phyloP scores from a whole-genome alignment of 2,113 vertebrate species.

The Gymnocephalus cernua region DNA sequence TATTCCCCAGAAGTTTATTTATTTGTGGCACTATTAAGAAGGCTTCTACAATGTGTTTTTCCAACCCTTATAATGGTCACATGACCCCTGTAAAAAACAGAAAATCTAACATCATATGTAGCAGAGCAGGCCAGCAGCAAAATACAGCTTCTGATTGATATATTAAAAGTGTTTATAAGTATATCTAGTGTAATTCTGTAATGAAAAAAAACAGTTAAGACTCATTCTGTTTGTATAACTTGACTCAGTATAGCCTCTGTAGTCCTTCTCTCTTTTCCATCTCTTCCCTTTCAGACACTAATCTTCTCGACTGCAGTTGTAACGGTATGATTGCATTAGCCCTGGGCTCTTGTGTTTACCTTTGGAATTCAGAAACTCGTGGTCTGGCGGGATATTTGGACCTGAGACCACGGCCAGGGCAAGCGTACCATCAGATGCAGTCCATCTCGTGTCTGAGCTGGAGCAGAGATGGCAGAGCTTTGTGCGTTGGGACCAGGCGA shows the following conservation, averaged over 20 bases:
- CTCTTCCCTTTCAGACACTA: conserved; percentile 81
- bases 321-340: conserved; percentile 82
- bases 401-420: conserved; percentile 38
- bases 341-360: conserved; percentile 77
- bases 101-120: too few relatives aligned
- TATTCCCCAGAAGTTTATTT: too few relatives aligned
- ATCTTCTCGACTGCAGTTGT: conserved; percentile 84
- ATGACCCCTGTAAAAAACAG: too few relatives aligned
- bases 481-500: conserved; percentile 85
- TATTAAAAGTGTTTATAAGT: too few relatives aligned
- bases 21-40: too few relatives aligned
- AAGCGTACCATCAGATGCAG: neutral
- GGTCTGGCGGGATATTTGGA: conserved; percentile 65
- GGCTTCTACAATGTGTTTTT: too few relatives aligned
- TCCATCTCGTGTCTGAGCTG: conserved; percentile 84
- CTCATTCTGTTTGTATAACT: too few relatives aligned
- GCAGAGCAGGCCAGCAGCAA: too few relatives aligned
- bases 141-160: too few relatives aligned
- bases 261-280: conserved; percentile 10
- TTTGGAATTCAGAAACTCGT: conserved; percentile 82
- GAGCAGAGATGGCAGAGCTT: conserved; percentile 78
- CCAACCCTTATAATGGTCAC: too few relatives aligned
- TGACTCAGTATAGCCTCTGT: neutral
- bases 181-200: too few relatives aligned
- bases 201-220: too few relatives aligned